These are phyloP conservation scores for Dasyornis broadbenti DNA, from an alignment of 2,113 vertebrate genomes.

Conservation along the genomic window DNA sequence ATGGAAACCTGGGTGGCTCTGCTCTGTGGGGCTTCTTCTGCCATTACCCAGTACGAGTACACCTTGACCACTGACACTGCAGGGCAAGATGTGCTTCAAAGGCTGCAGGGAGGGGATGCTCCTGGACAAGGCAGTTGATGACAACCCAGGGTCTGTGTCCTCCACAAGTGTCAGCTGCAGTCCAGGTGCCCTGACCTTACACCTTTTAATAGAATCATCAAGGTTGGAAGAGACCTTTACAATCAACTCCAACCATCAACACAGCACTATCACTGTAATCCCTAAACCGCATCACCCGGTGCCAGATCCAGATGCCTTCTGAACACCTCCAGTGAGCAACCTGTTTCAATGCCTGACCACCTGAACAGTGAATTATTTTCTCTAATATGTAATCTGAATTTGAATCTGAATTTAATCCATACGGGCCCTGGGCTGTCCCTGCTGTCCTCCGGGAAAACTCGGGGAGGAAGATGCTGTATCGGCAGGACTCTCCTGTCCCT, in stretches of 20 bases:
- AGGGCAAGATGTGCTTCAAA: too few species aligned
- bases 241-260: too few species aligned
- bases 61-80: accelerated
- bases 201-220: not conserved
- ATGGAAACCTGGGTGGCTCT: accelerated
- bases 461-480: not conserved
- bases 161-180: too few species aligned
- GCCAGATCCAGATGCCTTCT: not conserved
- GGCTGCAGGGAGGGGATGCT: too few species aligned
- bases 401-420: not conserved
- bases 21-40: not conserved
- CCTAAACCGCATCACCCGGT: not conserved
- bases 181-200: accelerated
- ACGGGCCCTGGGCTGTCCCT: accelerated
- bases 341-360: not conserved
- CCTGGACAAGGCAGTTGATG: too few species aligned
- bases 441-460: not conserved
- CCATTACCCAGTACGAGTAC: accelerated
- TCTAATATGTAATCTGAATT: not conserved
- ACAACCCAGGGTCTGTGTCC: not conserved
- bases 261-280: too few species aligned
- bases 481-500: not conserved
- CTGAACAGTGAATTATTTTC: not conserved
- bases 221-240: not conserved
- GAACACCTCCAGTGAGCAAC: not conserved